Conservation (phyloP, 2,797 vertebrate genomes). For the Sternarchorhynchus goeldii region DNA sequence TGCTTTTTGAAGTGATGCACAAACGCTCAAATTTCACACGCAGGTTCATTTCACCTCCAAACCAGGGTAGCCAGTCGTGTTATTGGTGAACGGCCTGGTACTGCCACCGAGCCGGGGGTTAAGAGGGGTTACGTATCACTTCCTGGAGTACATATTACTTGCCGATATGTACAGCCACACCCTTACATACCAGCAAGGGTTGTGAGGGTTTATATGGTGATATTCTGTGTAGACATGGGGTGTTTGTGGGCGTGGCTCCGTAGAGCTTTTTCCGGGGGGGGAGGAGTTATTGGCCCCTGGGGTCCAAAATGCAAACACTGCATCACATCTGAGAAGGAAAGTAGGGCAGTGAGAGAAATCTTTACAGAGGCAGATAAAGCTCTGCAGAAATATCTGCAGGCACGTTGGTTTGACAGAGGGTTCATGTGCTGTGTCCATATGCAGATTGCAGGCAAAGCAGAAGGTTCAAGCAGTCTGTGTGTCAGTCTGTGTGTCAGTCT, state of each 20-base stretch:
- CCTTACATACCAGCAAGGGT: too few relatives aligned
- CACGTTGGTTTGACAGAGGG: background rate
- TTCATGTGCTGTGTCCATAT: background rate
- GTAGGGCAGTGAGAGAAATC: slow-evolving; percentile 39
- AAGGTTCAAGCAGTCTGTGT: background rate
- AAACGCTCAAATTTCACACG: too few relatives aligned
- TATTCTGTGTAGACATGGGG: background rate
- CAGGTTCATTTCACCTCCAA: too few relatives aligned
- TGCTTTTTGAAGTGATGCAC: too few relatives aligned
- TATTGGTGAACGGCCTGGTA: too few relatives aligned
- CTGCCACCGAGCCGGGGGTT: too few relatives aligned
- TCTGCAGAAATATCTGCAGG: background rate
- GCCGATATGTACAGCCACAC: too few relatives aligned
- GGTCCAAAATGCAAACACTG: slow-evolving; percentile 7
- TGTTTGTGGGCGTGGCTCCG: too few relatives aligned
- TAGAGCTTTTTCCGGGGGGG: background rate
- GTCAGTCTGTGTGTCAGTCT: background rate
- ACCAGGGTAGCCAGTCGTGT: too few relatives aligned
- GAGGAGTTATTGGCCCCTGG: background rate
- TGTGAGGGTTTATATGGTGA: slow-evolving; percentile 6
- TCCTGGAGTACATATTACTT: too few relatives aligned
- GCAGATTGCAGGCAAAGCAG: background rate
- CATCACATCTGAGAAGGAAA: slow-evolving; percentile 23
- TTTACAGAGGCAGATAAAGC: slow-evolving; percentile 5
- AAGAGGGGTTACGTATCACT: too few relatives aligned